phyloP scores from a whole-genome alignment of 2,888 invertebrate genomes.

The Sycophila texana region DNA sequence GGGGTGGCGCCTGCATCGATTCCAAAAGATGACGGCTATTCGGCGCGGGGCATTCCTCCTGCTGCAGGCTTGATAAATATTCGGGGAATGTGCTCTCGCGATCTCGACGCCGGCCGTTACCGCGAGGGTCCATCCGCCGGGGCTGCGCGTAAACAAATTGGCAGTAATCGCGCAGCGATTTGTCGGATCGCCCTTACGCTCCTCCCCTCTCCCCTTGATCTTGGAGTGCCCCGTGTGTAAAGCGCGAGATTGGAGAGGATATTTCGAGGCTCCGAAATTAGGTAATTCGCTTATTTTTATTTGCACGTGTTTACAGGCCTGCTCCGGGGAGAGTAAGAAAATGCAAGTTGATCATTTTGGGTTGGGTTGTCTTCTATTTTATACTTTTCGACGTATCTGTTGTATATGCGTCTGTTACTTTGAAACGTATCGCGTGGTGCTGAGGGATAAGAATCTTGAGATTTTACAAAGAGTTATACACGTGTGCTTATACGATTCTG shows the following conservation, averaged over 20 bases:
- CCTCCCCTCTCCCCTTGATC: neutral
- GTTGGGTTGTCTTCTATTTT: neutral
- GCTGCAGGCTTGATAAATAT: slow-evolving; percentile 7
- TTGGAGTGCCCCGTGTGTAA: neutral
- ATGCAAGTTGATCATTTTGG: neutral
- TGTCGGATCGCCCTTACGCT: slow-evolving; percentile 66
- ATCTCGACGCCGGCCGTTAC: neutral
- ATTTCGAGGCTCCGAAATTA: neutral
- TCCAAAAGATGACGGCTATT: slow-evolving; percentile 32
- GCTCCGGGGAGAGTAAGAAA: neutral
- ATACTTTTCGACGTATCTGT: neutral
- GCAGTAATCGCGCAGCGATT: slow-evolving; percentile 73
- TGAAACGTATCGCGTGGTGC: slow-evolving; percentile 10
- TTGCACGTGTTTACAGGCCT: neutral
- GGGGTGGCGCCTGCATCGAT: slow-evolving; percentile 7
- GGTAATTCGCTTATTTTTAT: neutral
- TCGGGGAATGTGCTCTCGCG: neutral
- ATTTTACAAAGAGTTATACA: neutral
- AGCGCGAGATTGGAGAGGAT: neutral
- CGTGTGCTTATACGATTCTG: slow-evolving; percentile 19
- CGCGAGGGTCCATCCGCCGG: neutral
- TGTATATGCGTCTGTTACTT: neutral
- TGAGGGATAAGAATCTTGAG: slow-evolving; percentile 33
- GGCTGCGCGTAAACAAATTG: slow-evolving; percentile 71
- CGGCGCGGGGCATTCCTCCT: neutral